Percentiles rank a stretch among this genome's conserved stretches.
phyloP scores from a whole-genome alignment of 2,113 vertebrate genomes.

The Rhabdomys dilectus region DNA sequence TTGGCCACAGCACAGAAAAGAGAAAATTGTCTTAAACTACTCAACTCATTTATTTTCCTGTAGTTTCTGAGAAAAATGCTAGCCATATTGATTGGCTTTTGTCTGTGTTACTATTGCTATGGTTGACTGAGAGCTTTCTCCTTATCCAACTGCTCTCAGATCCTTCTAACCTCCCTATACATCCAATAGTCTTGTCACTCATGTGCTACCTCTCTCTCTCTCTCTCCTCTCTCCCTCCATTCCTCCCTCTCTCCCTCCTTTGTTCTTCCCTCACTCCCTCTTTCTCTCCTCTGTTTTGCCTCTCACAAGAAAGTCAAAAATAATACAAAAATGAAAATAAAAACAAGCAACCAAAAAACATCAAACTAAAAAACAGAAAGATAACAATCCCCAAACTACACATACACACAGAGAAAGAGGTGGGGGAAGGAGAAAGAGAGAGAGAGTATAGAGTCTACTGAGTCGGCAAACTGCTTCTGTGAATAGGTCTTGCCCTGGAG shows the following conservation, averaged over 20 bases:
- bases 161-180: background rate
- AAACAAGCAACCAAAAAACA: background rate
- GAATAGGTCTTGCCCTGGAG: background rate
- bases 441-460: background rate
- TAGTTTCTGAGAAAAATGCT: background rate
- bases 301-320: background rate
- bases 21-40: too few species aligned
- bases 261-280: background rate
- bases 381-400: background rate
- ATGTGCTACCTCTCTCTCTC: background rate
- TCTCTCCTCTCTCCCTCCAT: background rate
- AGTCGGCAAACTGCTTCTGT: background rate
- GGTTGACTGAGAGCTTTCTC: background rate
- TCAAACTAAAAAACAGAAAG: background rate
- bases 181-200: background rate
- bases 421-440: too few species aligned
- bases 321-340: background rate
- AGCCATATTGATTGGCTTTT: background rate
- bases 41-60: background rate
- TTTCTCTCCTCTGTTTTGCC: background rate
- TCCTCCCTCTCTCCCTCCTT: too few species aligned
- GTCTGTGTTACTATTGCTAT: background rate
- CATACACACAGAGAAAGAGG: background rate
- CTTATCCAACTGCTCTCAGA: background rate
- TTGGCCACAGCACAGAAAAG: background rate